Percentiles rank a stretch among this genome's conserved stretches.
Evolutionary conservation across 2,113 vertebrate species (phyloP).

Genomic region (Grus americana): DNA sequence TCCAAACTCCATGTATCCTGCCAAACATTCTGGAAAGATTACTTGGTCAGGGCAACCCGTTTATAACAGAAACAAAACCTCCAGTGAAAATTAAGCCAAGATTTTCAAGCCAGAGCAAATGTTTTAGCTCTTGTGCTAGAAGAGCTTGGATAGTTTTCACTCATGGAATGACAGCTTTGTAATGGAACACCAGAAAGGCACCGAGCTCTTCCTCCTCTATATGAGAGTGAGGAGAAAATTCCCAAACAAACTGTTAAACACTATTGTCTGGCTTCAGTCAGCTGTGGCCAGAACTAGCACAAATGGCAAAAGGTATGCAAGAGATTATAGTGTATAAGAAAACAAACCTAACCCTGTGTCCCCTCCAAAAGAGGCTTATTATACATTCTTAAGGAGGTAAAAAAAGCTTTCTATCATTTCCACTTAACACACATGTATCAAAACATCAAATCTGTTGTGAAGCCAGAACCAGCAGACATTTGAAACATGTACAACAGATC

Average conservation of each 20-base stretch:
- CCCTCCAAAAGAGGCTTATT: background rate
- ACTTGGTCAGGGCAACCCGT: background rate
- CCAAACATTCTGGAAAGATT: background rate
- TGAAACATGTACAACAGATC: background rate
- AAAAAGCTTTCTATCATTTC: background rate
- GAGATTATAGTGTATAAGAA: background rate
- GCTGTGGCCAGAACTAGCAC: background rate
- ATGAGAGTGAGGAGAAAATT: background rate
- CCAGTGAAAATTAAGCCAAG: background rate
- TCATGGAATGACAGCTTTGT: background rate
- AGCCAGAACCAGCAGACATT: background rate
- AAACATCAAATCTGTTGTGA: background rate
- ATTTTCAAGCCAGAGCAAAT: background rate
- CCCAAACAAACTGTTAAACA: background rate
- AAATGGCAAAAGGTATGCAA: background rate
- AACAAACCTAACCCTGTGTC: background rate
- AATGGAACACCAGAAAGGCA: background rate
- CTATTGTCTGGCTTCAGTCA: background rate
- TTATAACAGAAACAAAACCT: background rate
- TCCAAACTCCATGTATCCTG: constrained; percentile 18
- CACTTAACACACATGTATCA: background rate
- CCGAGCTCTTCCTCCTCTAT: background rate
- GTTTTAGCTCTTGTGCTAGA: background rate
- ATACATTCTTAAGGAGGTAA: background rate
- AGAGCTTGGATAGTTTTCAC: background rate